A percentile compares a stretch with the other conserved stretches of the same genome.
These are phyloP conservation scores for Ephialtes manifestator DNA, from an alignment of 2,888 invertebrate species.

Conservation along the genomic window DNA sequence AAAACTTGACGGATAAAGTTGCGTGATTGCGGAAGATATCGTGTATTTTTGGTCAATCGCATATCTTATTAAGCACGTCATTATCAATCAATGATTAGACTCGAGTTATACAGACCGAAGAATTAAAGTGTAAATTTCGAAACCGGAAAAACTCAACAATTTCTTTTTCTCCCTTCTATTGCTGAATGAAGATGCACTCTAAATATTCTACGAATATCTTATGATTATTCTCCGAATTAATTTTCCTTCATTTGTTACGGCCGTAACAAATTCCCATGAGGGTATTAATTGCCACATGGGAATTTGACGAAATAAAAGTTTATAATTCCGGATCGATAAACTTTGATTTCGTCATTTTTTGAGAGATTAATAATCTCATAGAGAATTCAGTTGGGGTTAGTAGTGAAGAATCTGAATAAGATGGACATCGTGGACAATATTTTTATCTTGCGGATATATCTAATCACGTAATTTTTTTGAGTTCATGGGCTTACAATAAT, in stretches of 20 bases:
- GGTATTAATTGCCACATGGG: too few species aligned
- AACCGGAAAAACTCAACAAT: too few species aligned
- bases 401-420: slow-evolving; percentile 16
- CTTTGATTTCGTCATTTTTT: neutral
- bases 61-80: neutral
- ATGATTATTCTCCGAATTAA: neutral
- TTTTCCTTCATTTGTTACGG: neutral
- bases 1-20: neutral
- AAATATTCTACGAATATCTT: neutral
- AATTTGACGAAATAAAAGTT: too few species aligned
- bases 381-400: neutral
- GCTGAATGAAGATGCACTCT: slow-evolving; percentile 4
- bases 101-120: neutral
- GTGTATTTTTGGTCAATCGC: neutral
- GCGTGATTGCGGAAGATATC: neutral
- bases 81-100: neutral
- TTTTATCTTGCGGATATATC: slow-evolving; percentile 28
- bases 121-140: too few species aligned
- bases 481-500: neutral
- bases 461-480: slow-evolving; percentile 20
- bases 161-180: neutral
- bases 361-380: neutral
- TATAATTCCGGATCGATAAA: too few species aligned
- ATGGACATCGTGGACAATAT: neutral
- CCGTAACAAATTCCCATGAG: too few species aligned